Percentiles rank a stretch among this genome's conserved stretches.
Conservation (phyloP, 2,888 invertebrate species). For the Drosophila kanekoi region DNA sequence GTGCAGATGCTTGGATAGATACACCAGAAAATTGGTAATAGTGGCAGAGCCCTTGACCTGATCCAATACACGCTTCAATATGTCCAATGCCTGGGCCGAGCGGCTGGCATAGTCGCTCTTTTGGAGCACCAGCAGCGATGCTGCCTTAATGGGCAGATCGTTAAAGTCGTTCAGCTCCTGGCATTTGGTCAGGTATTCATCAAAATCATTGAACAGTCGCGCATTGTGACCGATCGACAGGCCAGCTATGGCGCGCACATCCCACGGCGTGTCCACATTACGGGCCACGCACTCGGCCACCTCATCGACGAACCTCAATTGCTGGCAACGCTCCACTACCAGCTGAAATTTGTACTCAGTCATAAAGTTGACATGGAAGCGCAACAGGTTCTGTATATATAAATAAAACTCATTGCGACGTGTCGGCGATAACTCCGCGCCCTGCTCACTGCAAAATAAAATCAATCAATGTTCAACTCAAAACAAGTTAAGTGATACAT, state of each 20-base stretch:
- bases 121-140: conserved; percentile 78
- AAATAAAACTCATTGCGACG: conserved; percentile 82
- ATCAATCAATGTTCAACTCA: too few species aligned
- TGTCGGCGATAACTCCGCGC: conserved; percentile 77
- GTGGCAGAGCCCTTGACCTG: conserved; percentile 65
- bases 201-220: conserved; percentile 82
- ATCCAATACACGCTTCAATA: conserved; percentile 62
- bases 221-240: conserved; percentile 86
- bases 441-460: conserved; percentile 4
- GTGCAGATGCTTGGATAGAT: conserved; percentile 72
- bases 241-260: conserved; percentile 88
- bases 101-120: conserved; percentile 62
- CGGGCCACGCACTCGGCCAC: conserved; percentile 82
- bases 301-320: conserved; percentile 46
- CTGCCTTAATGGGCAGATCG: conserved; percentile 77
- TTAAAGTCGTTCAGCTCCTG: conserved; percentile 53
- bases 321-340: conserved; percentile 25
- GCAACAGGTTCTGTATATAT: conserved; percentile 85
- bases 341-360: conserved; percentile 84
- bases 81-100: conserved; percentile 56
- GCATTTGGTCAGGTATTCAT: conserved; percentile 58
- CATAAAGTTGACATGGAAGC: conserved; percentile 83
- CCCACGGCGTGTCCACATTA: conserved; percentile 87
- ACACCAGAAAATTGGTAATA: conserved; percentile 77
- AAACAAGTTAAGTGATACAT: too few species aligned